Evolutionary conservation across 2,797 vertebrate species (phyloP).

Genomic region (Tadarida brasiliensis): DNA sequence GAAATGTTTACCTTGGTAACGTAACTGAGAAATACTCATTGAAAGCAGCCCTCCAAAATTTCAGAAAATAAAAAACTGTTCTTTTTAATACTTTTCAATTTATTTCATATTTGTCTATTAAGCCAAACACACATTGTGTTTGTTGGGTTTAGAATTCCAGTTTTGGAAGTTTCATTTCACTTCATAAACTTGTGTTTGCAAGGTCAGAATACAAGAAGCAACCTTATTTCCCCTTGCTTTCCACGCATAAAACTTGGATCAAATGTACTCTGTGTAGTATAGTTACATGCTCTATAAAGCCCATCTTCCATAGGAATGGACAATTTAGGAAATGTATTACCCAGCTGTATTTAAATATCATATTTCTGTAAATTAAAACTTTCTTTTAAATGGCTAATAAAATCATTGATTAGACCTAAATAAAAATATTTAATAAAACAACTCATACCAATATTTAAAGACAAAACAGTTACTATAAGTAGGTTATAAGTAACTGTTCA

Average conservation of each 20-base stretch:
- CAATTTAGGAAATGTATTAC: neutral
- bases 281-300: neutral
- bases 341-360: neutral
- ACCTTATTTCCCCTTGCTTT: neutral
- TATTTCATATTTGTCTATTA: neutral
- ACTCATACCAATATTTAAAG: neutral
- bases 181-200: constrained; percentile 13
- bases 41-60: neutral
- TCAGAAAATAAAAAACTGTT: neutral
- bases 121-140: neutral
- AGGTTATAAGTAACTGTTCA: neutral
- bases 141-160: neutral
- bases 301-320: neutral
- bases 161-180: constrained; percentile 26
- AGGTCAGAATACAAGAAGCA: neutral
- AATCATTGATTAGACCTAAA: neutral
- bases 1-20: constrained; percentile 25
- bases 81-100: neutral
- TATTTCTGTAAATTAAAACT: neutral
- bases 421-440: constrained; percentile 24
- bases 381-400: neutral
- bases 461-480: neutral
- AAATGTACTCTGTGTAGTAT: neutral
- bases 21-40: neutral
- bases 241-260: neutral